phyloP scores from a whole-genome alignment of 2,797 vertebrate genomes.

The Enoplosus armatus region DNA sequence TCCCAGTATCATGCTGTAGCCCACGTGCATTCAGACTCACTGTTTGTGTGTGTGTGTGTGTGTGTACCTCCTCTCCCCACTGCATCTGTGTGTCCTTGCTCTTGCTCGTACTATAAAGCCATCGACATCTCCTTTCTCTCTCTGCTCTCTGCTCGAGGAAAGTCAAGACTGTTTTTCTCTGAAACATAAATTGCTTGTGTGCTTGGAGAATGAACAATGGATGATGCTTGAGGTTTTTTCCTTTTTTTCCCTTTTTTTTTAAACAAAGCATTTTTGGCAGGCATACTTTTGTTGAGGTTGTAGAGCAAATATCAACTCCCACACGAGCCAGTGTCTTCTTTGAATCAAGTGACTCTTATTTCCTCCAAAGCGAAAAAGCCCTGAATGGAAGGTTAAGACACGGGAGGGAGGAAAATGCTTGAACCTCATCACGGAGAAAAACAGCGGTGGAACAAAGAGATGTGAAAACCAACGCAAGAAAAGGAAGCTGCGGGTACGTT shows the following conservation, averaged over 20 bases:
- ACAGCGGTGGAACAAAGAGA: slow-evolving; percentile 6
- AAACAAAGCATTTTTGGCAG: slow-evolving; percentile 7
- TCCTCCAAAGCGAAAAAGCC: slow-evolving; percentile 10
- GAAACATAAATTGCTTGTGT: slow-evolving; percentile 4
- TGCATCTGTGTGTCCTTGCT: slow-evolving; percentile 61
- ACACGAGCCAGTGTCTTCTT: slow-evolving; percentile 7
- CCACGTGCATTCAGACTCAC: slow-evolving; percentile 34
- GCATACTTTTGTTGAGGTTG: slow-evolving; percentile 34
- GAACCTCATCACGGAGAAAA: background rate
- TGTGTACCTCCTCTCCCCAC: slow-evolving; percentile 30
- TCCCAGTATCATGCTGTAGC: slow-evolving; percentile 61
- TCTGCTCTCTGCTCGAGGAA: slow-evolving; percentile 29
- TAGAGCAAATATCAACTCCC: slow-evolving; percentile 29
- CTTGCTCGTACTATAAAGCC: slow-evolving; percentile 69
- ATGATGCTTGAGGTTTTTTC: slow-evolving; percentile 24
- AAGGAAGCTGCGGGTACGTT: slow-evolving; percentile 11
- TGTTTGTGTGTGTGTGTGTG: slow-evolving; percentile 26
- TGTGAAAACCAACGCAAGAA: slow-evolving; percentile 18
- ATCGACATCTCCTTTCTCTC: slow-evolving; percentile 48
- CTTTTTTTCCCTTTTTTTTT: slow-evolving; percentile 3
- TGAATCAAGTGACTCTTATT: slow-evolving; percentile 25
- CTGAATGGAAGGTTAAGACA: slow-evolving; percentile 17
- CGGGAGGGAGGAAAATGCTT: background rate
- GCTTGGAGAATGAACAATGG: slow-evolving; percentile 14
- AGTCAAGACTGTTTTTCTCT: slow-evolving; percentile 30